These are phyloP conservation scores for Drosophila mercatorum DNA, from an alignment of 2,888 invertebrate genomes.

Conservation along the genomic window DNA sequence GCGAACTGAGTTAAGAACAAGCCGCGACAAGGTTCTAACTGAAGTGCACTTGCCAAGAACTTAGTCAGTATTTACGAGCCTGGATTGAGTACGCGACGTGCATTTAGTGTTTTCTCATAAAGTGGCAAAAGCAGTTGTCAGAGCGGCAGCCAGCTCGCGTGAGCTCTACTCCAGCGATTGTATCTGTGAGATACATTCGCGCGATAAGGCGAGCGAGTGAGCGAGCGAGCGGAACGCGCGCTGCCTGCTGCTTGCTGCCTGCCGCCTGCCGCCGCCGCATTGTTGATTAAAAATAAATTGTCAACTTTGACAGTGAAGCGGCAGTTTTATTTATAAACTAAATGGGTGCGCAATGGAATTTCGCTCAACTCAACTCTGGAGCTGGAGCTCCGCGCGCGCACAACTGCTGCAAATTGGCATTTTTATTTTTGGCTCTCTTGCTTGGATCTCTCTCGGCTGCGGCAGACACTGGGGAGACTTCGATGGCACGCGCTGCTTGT, in stretches of 20 bases:
- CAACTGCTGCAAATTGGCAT: constrained; percentile 56
- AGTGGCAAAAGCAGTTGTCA: constrained; percentile 19
- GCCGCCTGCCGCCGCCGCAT: constrained; percentile 39
- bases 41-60: constrained; percentile 6
- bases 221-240: constrained; percentile 39
- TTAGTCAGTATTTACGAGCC: constrained; percentile 22
- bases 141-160: constrained; percentile 20
- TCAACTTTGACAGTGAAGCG: constrained; percentile 75
- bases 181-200: constrained; percentile 48
- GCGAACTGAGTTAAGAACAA: neutral
- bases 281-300: constrained; percentile 79
- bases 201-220: constrained; percentile 44
- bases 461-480: constrained; percentile 73
- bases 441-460: neutral
- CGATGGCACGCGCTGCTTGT: constrained; percentile 43
- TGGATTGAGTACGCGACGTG: constrained; percentile 30
- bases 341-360: constrained; percentile 58
- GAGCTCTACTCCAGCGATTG: constrained; percentile 32
- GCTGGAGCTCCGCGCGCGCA: constrained; percentile 3
- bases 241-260: constrained; percentile 6
- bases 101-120: constrained; percentile 36
- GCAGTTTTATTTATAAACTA: constrained; percentile 70
- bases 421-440: constrained; percentile 57
- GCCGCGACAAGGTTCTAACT: neutral
- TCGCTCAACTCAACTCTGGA: constrained; percentile 22